Base-by-base conservation (phyloP, 2,888 invertebrate species). In the Lycaena phlaeas region DNA sequence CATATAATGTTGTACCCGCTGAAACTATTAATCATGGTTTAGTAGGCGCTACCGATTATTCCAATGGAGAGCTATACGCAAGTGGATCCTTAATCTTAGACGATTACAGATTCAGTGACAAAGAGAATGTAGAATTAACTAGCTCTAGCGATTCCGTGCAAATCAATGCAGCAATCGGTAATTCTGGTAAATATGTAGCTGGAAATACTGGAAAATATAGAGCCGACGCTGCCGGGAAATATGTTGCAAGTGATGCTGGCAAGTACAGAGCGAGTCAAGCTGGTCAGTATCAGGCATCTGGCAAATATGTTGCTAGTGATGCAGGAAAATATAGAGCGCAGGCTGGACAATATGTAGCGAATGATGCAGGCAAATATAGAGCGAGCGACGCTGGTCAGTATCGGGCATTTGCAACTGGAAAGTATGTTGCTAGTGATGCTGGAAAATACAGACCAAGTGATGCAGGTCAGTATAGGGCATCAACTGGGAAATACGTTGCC, bases 41-140 rank as follows among this genome's bases (percentile, higher is more conserved):
- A 2, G 66, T 78, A 1, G 71, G 77, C 59, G 59, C 72, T 10
- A 67, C 69, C 1, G 65, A 68, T 18, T 71, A 75, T 44, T 61
- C 59, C 14, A 54, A 56, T 43, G 62, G 56, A 42, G 50, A 51
- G n/a, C n/a, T n/a, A 55, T 82, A 81, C 48, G 64, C 75, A 1
- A 79, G 73, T 41, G 82, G 82, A 1, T 79, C 81, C 6, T 49
- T 84, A 5, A 77, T 82, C 25, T 58, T 84, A 38, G 82, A 82
- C 39, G 81, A 82, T 34, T 84, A 77, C 44, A 72, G 82, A 49
- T 36, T 52, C 36, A 53, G 56, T 2, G 40, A 38, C 15, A 41
- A 36, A n/a, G 18, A 40, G 1, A 40, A 17, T 9, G 17, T 26
- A 7, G 12, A 17, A 9, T 31, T 15, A 14, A 31, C 27, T 12